Evolutionary conservation across 1,140 invertebrate species (phyloP).

Genomic region (Babylonia areolata): DNA sequence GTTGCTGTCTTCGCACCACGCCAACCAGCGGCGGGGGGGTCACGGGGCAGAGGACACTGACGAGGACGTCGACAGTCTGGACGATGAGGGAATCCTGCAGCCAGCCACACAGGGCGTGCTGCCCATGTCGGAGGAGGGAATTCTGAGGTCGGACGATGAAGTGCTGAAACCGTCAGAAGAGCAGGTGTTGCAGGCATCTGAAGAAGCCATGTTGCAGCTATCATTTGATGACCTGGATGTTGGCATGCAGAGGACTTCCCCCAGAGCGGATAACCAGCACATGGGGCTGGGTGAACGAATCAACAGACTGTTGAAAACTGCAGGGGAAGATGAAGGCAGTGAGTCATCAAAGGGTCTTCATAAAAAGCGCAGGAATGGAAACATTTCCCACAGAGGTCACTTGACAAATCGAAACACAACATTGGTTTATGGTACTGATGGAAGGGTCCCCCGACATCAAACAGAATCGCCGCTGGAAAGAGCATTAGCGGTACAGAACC

Average conservation of each 20-base stretch:
- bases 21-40: background rate
- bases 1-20: slow-evolving; percentile 24
- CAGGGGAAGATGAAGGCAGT: slow-evolving; percentile 14
- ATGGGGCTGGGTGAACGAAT: slow-evolving; percentile 22
- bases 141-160: background rate
- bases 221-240: background rate
- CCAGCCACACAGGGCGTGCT: background rate
- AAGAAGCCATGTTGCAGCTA: background rate
- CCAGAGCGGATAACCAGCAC: background rate
- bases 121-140: background rate
- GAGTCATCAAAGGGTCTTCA: background rate
- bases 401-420: background rate
- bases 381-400: background rate
- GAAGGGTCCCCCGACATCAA: background rate
- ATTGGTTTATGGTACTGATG: background rate
- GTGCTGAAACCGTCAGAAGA: background rate
- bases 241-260: background rate
- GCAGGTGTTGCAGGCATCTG: background rate
- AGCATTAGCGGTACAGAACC: slow-evolving; percentile 47
- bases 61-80: slow-evolving; percentile 12
- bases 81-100: slow-evolving; percentile 1
- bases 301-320: slow-evolving; percentile 13
- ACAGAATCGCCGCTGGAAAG: slow-evolving; percentile 46
- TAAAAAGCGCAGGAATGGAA: background rate
- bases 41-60: slow-evolving; percentile 8